These are phyloP conservation scores for Regulus satrapa DNA, from an alignment of 2,113 vertebrate species.

Conservation along the genomic window DNA sequence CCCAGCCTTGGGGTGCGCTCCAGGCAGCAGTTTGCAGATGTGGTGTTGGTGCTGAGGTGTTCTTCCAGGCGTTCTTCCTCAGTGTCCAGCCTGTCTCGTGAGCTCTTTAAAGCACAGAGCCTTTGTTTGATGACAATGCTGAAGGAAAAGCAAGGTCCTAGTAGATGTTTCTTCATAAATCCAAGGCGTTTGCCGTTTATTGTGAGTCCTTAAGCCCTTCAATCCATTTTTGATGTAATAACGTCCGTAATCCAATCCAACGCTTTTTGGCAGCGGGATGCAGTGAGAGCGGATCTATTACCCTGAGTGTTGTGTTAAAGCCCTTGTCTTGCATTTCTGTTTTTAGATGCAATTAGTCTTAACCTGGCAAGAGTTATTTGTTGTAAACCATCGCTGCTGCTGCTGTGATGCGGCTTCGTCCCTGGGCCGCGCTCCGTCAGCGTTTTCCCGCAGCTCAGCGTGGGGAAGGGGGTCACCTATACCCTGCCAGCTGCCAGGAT, in stretches of 20 bases:
- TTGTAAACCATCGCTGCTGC: neutral
- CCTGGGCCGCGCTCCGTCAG: neutral
- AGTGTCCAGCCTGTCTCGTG: neutral
- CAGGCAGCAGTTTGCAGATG: neutral
- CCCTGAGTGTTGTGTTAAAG: conserved; percentile 16
- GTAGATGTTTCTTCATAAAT: neutral
- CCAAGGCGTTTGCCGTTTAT: neutral
- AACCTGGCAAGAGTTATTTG: conserved; percentile 46
- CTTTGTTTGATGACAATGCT: neutral
- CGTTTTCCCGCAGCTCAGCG: neutral
- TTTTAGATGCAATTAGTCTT: conserved; percentile 60
- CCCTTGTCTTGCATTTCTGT: conserved; percentile 61
- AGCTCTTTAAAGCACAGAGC: neutral
- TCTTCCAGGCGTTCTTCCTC: neutral
- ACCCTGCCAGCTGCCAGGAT: neutral
- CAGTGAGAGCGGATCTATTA: neutral
- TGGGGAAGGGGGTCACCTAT: neutral
- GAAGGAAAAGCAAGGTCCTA: neutral
- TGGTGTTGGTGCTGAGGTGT: neutral
- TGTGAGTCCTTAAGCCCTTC: conserved; percentile 41
- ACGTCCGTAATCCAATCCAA: conserved; percentile 36
- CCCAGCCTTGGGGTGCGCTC: neutral
- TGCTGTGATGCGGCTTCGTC: neutral
- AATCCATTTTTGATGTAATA: conserved; percentile 39
- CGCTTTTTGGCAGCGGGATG: conserved; percentile 16